phyloP scores from a whole-genome alignment of 2,797 vertebrate species.

The Synanceia verrucosa region DNA sequence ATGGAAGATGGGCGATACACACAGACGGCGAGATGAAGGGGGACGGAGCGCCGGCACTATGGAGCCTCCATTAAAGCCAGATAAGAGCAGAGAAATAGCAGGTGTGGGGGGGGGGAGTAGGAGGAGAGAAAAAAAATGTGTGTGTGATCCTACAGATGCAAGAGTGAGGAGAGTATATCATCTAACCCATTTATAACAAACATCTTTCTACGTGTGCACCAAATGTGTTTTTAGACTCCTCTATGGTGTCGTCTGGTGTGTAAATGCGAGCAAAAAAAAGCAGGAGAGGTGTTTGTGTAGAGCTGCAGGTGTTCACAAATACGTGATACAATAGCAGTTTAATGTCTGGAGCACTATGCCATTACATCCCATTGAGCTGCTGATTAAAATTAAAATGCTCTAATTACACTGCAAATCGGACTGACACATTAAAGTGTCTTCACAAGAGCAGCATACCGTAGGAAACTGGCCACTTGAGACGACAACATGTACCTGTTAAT shows the following conservation, averaged over 20 bases:
- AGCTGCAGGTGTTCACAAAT: neutral
- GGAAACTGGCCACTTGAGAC: neutral
- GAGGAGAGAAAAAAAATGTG: neutral
- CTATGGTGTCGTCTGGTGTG: neutral
- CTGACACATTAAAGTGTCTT: neutral
- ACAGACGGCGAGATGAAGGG: constrained; percentile 41
- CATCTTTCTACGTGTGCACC: neutral
- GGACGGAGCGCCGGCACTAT: neutral
- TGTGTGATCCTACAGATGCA: too few relatives aligned
- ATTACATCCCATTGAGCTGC: constrained; percentile 26
- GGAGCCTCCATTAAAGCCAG: constrained; percentile 31
- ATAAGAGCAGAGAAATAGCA: constrained; percentile 29
- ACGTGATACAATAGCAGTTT: constrained; percentile 4
- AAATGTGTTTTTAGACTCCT: neutral
- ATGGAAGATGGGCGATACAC: constrained; percentile 39
- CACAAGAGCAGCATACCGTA: neutral
- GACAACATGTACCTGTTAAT: neutral
- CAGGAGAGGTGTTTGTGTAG: neutral
- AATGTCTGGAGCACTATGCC: constrained; percentile 1
- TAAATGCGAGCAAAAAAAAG: neutral
- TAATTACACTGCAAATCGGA: constrained; percentile 39
- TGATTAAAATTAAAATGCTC: constrained; percentile 39
- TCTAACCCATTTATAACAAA: neutral
- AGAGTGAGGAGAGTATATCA: too few relatives aligned
- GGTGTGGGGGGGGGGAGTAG: neutral